A percentile compares a stretch with the other conserved stretches of the same genome.
Conservation (phyloP, 2,888 invertebrate species). For the Ptychoptera contaminata region DNA sequence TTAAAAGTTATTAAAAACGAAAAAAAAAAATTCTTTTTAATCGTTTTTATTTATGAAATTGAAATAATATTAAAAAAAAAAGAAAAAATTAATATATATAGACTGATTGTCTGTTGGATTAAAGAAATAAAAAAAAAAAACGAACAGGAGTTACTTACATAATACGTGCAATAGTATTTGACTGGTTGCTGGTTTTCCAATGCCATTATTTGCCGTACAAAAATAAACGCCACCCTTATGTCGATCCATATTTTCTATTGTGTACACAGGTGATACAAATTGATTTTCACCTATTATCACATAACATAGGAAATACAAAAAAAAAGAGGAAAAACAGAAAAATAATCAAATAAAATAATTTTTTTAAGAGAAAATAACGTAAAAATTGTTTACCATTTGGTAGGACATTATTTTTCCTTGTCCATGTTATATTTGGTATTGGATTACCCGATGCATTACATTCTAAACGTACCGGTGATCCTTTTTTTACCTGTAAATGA, state of each 20-base stretch:
- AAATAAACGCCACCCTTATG: conserved; percentile 38
- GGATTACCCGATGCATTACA: conserved; percentile 55
- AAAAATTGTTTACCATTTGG: conserved; percentile 10
- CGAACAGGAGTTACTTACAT: conserved; percentile 29
- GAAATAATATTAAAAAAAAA: no score
- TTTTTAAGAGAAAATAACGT: no score
- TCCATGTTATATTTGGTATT: conserved; percentile 55
- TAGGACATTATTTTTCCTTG: conserved; percentile 19
- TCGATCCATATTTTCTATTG: conserved; percentile 35
- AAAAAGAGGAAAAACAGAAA: no score
- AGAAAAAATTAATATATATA: background rate
- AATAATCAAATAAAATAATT: no score
- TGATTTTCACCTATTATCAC: conserved; percentile 38
- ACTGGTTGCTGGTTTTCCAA: conserved; percentile 35
- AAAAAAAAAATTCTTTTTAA: no score
- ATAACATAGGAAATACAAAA: no score
- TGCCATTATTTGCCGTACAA: conserved; percentile 37
- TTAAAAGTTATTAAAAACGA: no score
- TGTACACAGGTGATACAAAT: conserved; percentile 32
- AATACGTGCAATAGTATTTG: conserved; percentile 36
- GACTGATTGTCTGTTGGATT: background rate
- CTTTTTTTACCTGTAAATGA: conserved; percentile 41
- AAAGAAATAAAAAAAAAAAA: background rate
- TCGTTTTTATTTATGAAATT: no score
- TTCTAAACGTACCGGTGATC: conserved; percentile 49